These are phyloP conservation scores for Leucozona laternaria DNA, from an alignment of 2,888 invertebrate species.

Conservation along the genomic window DNA sequence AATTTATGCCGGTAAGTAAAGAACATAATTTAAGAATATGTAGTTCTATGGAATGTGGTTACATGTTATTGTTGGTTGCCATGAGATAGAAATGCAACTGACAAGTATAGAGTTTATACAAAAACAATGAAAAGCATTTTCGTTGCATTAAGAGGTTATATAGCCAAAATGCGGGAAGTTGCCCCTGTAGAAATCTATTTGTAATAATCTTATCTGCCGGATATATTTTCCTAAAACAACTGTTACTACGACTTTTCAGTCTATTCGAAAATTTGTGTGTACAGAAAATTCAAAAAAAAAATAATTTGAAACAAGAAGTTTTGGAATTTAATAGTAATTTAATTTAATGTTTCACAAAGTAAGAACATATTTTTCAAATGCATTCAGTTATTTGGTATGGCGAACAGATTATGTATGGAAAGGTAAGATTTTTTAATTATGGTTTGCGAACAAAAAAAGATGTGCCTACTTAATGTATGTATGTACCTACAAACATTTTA, in stretches of 20 bases:
- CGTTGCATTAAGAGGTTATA: too few relatives aligned
- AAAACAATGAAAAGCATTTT: too few relatives aligned
- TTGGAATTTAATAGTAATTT: background rate
- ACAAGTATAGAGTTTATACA: too few relatives aligned
- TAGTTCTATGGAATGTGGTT: background rate
- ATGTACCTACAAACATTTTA: too few relatives aligned
- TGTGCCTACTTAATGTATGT: too few relatives aligned
- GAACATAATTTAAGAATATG: background rate
- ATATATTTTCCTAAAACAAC: too few relatives aligned
- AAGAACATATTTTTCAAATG: background rate
- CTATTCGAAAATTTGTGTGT: background rate
- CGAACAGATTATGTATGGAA: background rate
- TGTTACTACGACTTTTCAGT: too few relatives aligned
- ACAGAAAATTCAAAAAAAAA: background rate
- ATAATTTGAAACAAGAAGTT: background rate
- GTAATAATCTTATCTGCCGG: too few relatives aligned
- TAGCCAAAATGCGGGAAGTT: too few relatives aligned
- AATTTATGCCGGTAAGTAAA: slow-evolving; percentile 80
- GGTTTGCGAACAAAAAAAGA: too few relatives aligned
- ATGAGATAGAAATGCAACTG: too few relatives aligned
- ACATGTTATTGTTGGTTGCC: background rate
- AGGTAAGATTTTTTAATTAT: slow-evolving; percentile 5
- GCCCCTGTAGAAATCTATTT: too few relatives aligned
- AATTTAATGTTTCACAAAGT: background rate
- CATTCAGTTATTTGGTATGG: background rate